Evolutionary conservation across 2,113 vertebrate genomes (phyloP).

Genomic region (Actinemys pallida): DNA sequence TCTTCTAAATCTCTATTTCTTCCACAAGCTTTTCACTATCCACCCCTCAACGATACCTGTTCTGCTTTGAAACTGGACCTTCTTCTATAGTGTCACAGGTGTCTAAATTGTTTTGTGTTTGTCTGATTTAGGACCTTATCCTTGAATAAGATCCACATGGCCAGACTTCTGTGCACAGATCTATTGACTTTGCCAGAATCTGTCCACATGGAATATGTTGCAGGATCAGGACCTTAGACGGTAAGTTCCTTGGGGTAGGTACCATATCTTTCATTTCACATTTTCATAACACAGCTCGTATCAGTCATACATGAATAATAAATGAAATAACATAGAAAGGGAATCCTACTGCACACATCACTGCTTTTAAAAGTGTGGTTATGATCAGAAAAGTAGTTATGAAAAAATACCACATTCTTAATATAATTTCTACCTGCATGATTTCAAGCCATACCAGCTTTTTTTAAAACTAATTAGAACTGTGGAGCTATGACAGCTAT

Average conservation of each 20-base stretch:
- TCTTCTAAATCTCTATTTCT: background rate
- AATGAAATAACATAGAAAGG: background rate
- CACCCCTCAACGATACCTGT: background rate
- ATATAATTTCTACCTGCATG: background rate
- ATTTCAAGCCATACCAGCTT: background rate
- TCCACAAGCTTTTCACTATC: background rate
- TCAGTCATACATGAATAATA: background rate
- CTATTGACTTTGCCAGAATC: background rate
- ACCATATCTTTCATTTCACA: no score
- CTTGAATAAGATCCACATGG: fast-evolving
- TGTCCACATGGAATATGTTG: background rate
- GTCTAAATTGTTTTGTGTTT: background rate
- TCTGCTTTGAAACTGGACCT: background rate
- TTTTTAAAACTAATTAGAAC: background rate
- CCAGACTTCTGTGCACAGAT: background rate
- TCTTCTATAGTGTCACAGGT: background rate
- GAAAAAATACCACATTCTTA: background rate
- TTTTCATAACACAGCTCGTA: background rate
- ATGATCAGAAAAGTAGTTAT: background rate
- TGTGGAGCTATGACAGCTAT: background rate
- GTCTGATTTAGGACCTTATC: background rate
- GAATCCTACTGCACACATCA: background rate
- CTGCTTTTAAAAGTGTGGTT: background rate
- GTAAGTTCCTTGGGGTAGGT: no score
- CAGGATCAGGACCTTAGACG: background rate